Evolutionary conservation across 2,888 invertebrate species (phyloP), one percentile per base, ranked within the genome.

Genomic region (Drosophila cracens): DNA sequence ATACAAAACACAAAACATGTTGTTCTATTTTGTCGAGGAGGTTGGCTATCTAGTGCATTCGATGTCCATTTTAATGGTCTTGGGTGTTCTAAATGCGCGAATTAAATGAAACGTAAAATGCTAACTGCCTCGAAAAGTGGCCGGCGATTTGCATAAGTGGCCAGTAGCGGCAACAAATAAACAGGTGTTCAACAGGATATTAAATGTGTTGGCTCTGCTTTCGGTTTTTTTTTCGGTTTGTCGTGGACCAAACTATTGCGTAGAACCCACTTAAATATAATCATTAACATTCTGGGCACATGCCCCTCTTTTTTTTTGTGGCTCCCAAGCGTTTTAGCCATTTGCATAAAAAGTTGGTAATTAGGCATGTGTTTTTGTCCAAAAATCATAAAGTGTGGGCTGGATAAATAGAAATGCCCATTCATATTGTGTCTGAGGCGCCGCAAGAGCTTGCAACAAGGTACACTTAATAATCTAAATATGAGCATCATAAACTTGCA

Each of bases 101-200:
- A 83, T 82, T 77, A 87, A 88, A 81, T 87, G 71, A 71, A 71
- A 85, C 83, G 81, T 87, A 81, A 80, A 85, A 76, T 63, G 70
- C 57, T 65, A 64, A 74, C 72, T 54, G 76, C 80, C 40, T 62
- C 49, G 38, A 61, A 57, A 64, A 65, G 74, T 69, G 58, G 60
- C 69, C 67, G 46, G 25, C 46, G 49, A 83, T 87, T 86, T 73
- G 82, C 83, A 87, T 81, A 87, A 87, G 60, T 69, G 52, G 33
- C 70, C 74, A 65, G 57, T 63, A 52, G 52, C 33, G 62, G 60
- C 73, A 68, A 59, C 70, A 64, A 61, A 74, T 76, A 81, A 89
- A 83, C 85, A 89, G 83, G 87, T 87, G 89, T 84, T 66, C 74
- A 85, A 87, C 87, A 87, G 87, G 87, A 87, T 87, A 87, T 87